Conservation (phyloP, 2,113 vertebrate genomes). For the Cottus gobio region DNA sequence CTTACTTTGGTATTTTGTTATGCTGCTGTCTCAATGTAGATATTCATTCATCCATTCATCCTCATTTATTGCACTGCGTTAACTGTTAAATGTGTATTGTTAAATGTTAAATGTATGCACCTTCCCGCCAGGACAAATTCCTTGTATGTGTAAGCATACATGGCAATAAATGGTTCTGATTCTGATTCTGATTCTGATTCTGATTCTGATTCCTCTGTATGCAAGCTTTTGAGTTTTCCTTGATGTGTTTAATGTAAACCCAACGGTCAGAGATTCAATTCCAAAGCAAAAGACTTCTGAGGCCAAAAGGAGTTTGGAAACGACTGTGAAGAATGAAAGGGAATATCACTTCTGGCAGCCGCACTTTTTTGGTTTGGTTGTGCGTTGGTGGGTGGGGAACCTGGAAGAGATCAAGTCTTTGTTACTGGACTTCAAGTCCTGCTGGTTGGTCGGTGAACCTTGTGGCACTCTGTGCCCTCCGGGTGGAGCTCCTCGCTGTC, state of each 20-base stretch:
- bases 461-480: not conserved
- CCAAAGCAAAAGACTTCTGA: not conserved
- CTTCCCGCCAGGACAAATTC: too few species aligned
- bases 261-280: not conserved
- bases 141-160: too few species aligned
- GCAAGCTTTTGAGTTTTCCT: not conserved
- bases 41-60: too few species aligned
- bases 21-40: too few species aligned
- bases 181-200: too few species aligned
- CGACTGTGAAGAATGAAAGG: not conserved
- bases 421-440: conserved; percentile 1
- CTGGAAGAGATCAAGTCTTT: conserved; percentile 10
- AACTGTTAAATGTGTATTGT: too few species aligned
- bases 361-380: not conserved
- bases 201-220: not conserved
- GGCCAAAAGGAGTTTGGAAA: not conserved
- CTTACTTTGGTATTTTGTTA: too few species aligned
- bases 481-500: not conserved
- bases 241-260: not conserved
- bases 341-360: not conserved
- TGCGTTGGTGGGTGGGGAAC: not conserved
- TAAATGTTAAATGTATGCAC: too few species aligned
- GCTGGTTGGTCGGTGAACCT: not conserved
- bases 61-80: too few species aligned
- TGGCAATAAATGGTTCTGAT: too few species aligned